Evolutionary conservation across 2,888 invertebrate genomes (phyloP).

Genomic region (Hyposoter dolosus): DNA sequence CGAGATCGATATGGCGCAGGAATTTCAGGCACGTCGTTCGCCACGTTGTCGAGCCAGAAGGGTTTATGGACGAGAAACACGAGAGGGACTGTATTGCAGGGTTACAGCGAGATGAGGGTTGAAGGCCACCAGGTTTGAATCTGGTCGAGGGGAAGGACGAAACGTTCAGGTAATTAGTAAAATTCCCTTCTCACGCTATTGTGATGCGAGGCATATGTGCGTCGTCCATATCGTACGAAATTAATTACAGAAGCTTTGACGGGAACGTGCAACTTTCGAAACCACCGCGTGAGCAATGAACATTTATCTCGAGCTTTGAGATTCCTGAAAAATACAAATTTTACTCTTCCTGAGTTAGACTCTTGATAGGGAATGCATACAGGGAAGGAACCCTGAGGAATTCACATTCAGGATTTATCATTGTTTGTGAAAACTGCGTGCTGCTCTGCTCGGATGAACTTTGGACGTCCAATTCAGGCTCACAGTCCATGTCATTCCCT

Average conservation of each 20-base stretch:
- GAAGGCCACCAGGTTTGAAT: conserved; percentile 54
- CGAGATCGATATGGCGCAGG: conserved; percentile 72
- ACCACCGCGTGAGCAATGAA: neutral
- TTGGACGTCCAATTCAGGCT: conserved; percentile 41
- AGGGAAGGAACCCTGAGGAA: conserved; percentile 15
- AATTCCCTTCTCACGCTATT: conserved; percentile 55
- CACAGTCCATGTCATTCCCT: conserved; percentile 21
- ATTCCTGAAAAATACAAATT: neutral
- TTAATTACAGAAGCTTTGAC: neutral
- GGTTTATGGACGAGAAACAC: conserved; percentile 40
- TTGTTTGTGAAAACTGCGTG: conserved; percentile 25
- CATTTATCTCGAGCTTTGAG: neutral
- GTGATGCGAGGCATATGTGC: conserved; percentile 8
- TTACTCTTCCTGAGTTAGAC: neutral
- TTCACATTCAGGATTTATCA: conserved; percentile 11
- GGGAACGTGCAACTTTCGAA: neutral
- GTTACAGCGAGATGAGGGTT: conserved; percentile 47
- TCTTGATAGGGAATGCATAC: neutral
- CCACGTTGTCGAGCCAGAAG: conserved; percentile 63
- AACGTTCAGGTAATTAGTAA: conserved; percentile 72
- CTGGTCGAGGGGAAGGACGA: conserved; percentile 16
- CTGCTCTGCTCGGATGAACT: conserved; percentile 34
- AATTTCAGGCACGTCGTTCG: conserved; percentile 70
- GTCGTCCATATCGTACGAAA: conserved; percentile 1
- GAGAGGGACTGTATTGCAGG: conserved; percentile 13